phyloP scores from a whole-genome alignment of 2,888 invertebrate genomes.

The Eueremaeus valkanovi region DNA sequence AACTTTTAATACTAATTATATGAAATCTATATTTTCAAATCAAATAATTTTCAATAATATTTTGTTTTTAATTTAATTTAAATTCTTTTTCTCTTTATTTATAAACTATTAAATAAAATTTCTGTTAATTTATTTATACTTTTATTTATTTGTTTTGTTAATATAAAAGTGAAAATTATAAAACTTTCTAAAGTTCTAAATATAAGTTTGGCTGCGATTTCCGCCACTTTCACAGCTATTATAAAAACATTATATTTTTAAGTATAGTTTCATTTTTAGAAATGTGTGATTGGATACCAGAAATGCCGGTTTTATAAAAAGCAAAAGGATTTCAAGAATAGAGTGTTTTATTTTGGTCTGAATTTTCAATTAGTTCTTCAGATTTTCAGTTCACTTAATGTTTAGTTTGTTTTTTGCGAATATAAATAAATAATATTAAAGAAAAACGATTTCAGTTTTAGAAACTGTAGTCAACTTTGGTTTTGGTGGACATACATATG shows the following conservation, averaged over 20 bases:
- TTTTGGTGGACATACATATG: not conserved
- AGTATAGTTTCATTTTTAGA: not conserved
- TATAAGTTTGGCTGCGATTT: no score
- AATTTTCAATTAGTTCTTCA: slow-evolving; percentile 22
- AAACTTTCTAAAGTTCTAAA: no score
- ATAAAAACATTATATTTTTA: not conserved
- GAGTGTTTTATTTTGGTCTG: slow-evolving; percentile 23
- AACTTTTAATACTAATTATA: no score
- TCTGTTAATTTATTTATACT: no score
- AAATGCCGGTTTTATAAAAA: slow-evolving; percentile 25
- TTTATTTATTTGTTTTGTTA: no score
- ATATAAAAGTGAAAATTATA: not conserved
- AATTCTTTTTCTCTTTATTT: no score
- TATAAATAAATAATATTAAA: slow-evolving; percentile 10
- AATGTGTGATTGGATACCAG: not conserved
- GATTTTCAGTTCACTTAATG: not conserved
- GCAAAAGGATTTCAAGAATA: slow-evolving; percentile 32
- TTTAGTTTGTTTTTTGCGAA: slow-evolving; percentile 1
- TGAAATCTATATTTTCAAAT: no score
- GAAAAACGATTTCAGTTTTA: not conserved
- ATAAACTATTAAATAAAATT: no score
- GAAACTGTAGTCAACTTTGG: not conserved
- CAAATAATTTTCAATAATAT: not conserved
- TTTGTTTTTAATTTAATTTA: no score
- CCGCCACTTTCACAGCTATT: slow-evolving; percentile 29